A percentile compares a stretch with the other conserved stretches of the same genome.
Conservation (phyloP, 1,140 invertebrate genomes). For the Ceratitis capitata region DNA sequence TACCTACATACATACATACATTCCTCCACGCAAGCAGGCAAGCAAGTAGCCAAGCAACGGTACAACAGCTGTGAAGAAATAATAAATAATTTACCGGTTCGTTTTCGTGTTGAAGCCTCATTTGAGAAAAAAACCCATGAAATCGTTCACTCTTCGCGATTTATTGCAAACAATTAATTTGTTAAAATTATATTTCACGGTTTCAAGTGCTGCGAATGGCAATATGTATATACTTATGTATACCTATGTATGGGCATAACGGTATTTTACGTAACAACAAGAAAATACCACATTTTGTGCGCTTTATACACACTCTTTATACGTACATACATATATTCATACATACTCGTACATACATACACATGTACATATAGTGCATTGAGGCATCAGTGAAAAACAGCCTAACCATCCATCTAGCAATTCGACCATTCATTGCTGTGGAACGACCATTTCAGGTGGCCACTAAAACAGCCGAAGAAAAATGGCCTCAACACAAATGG, state of each 20-base stretch:
- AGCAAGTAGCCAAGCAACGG: too few species aligned
- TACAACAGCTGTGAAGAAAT: neutral
- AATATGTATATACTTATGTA: too few species aligned
- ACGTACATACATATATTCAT: too few species aligned
- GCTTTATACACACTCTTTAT: too few species aligned
- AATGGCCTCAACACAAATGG: too few species aligned
- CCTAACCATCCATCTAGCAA: conserved; percentile 1
- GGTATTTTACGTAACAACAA: too few species aligned
- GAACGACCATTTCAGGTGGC: neutral
- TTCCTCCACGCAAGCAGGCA: too few species aligned
- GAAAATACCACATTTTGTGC: too few species aligned
- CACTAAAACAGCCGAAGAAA: neutral
- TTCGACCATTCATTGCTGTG: neutral
- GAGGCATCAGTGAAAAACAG: neutral
- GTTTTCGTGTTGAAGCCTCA: neutral
- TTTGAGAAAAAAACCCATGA: neutral
- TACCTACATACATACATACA: too few species aligned
- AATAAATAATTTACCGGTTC: neutral
- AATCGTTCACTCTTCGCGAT: neutral
- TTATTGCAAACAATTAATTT: conserved; percentile 29
- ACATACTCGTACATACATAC: too few species aligned
- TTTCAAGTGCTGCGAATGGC: neutral
- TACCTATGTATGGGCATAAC: too few species aligned
- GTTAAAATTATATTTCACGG: neutral
- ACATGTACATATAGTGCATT: too few species aligned